phyloP scores from a whole-genome alignment of 2,113 vertebrate species.

The Corythaixoides concolor region DNA sequence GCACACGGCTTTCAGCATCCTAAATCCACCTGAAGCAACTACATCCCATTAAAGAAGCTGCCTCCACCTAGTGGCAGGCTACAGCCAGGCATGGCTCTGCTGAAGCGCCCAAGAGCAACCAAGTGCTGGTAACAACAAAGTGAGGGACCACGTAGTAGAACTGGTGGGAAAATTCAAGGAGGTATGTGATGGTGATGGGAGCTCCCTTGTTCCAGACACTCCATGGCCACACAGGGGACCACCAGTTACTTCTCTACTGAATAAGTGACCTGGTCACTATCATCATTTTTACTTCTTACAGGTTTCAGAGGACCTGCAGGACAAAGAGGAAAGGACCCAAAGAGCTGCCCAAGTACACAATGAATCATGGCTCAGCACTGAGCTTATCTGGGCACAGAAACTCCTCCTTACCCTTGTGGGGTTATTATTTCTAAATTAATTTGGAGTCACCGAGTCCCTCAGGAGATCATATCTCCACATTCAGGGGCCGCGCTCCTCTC shows the following conservation, averaged over 20 bases:
- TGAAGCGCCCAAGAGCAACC: neutral
- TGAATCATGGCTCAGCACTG: neutral
- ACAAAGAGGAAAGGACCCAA: neutral
- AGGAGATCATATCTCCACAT: neutral
- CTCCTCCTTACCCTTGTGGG: neutral
- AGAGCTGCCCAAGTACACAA: neutral
- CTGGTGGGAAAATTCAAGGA: neutral
- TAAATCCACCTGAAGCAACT: neutral
- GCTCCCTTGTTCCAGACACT: neutral
- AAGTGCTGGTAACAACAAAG: neutral
- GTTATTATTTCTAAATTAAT: neutral
- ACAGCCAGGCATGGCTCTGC: neutral
- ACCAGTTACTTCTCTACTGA: neutral
- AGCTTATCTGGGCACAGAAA: neutral
- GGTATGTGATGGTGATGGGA: neutral
- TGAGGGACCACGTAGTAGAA: neutral
- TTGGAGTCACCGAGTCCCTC: neutral
- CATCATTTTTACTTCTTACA: neutral
- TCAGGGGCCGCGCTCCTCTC: neutral
- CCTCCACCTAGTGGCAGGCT: neutral
- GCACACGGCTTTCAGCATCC: neutral
- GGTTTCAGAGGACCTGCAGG: neutral
- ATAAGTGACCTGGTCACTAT: neutral
- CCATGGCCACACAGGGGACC: accelerated
- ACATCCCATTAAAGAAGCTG: neutral